Base-by-base conservation (phyloP, 2,113 vertebrate genomes). In the Eleginops maclovinus region DNA sequence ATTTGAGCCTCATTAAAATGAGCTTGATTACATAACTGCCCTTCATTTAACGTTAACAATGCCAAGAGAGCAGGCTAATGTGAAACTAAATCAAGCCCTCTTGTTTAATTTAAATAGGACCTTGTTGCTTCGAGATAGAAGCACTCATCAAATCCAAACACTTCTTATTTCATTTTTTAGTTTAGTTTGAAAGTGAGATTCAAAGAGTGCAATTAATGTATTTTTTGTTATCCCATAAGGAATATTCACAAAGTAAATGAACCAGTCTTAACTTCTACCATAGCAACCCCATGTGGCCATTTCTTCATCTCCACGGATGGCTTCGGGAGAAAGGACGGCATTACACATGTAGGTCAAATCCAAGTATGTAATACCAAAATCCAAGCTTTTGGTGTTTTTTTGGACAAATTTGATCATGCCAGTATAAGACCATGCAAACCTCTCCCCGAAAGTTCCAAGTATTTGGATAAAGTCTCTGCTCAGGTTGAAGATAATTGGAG, bases 21-120 rank as follows among this genome's bases (percentile, higher is more conserved):
- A 53, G 61, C 72, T 72, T 62, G 40, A 72, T 85, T 62, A 71
- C 4, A 46, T 85, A 85, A 82, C 82, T 69, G 51, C 10, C 26
- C n/a, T 21, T 75, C 64, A 75, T 60, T 69, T 1, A 0, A 26
- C 51, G 50, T 64, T 43, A 75, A 11, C 21, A 67, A 66, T 16
- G 28, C 19, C 61, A 43, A 60, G 55, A 62, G 2, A 40, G 69
- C 17, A 49, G 17, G 24, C n/a, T 51, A n/a, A 66, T 61, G 61
- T 49, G 54, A 31, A 13, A 40, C 55, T 21, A 40, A 43, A 73
- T 76, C 2, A 16, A n/a, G 17, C 2, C n/a, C n/a, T 65, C 9
- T n/a, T 46, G 24, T 53, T 44, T 63, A 26, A 26, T 51, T 10
- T 14, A 40, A 36, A 43, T 14, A 49, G 1, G 15, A 31, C 17